phyloP scores from a whole-genome alignment of 2,797 vertebrate genomes.

The Oryzias dopingdopingensis region DNA sequence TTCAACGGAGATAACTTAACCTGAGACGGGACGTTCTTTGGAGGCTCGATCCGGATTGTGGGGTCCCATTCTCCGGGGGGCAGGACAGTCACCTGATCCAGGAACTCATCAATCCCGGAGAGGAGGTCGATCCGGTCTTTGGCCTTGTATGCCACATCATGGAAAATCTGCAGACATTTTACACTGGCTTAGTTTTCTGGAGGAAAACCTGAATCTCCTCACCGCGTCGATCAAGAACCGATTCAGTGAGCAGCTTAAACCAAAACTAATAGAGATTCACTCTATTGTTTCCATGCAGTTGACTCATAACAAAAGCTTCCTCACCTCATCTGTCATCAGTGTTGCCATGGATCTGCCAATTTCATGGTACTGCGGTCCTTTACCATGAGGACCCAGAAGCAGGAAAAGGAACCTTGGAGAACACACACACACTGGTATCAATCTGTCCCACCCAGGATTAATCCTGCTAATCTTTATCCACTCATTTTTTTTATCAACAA shows the following conservation, averaged over 20 bases:
- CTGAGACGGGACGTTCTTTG: conserved; percentile 95
- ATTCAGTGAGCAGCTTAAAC: neutral
- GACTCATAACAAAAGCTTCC: conserved; percentile 8
- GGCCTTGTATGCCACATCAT: conserved; percentile 96
- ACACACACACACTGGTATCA: conserved; percentile 14
- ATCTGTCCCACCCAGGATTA: too few species aligned
- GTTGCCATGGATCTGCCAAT: conserved; percentile 97
- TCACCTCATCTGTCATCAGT: conserved; percentile 96
- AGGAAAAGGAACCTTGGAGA: conserved; percentile 89
- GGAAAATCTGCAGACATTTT: conserved; percentile 83
- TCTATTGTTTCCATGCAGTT: neutral
- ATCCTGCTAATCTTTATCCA: too few species aligned
- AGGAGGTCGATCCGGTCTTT: conserved; percentile 93
- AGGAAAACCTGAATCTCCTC: neutral
- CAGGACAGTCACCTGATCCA: conserved; percentile 94
- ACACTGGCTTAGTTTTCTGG: neutral
- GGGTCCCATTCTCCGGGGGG: conserved; percentile 98
- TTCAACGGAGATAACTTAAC: conserved; percentile 58
- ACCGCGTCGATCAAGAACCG: neutral
- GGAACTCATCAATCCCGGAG: conserved; percentile 95
- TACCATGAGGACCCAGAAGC: conserved; percentile 90
- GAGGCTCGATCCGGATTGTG: conserved; percentile 93
- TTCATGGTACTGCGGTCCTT: conserved; percentile 94
- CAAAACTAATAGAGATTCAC: neutral
- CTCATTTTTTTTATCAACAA: too few species aligned